Evolutionary conservation across 2,797 vertebrate genomes (phyloP), one percentile per base, ranked within the genome.

Genomic region (Chelon auratus): DNA sequence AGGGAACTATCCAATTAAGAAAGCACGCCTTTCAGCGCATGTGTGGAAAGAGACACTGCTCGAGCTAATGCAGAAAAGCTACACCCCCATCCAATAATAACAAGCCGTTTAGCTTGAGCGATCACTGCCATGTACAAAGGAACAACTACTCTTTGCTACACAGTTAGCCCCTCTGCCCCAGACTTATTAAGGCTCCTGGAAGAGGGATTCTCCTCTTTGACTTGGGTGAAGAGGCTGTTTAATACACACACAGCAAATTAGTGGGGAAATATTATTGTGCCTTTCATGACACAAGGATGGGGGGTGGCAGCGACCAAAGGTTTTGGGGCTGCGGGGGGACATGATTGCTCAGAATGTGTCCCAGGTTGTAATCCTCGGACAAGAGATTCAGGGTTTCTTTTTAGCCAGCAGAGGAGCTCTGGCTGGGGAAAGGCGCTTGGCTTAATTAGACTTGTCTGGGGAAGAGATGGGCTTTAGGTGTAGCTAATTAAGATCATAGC

Each of bases 401-500:
- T 90, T 88, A 91, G 89, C 88, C 90, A 90, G 84, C 82, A 85
- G 77, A 90, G 86, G 88, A 83, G 87, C 89, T 89, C 87, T 87
- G 90, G 91, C 92, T 89, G 87, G 87, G 89, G 85, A 93, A 84
- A 92, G 87, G 88, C 86, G 67, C 90, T 90, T 86, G 89, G 92
- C 91, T 94, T 95, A 95, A 95, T 95, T 94, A 95, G 93, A 94
- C 87, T 86, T 93, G 92, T 92, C 90, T 91, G 87, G 87, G 88
- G 86, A 89, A 92, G 90, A 91, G 91, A 93, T 80, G 74, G 88
- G 93, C 92, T 94, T 93, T 92, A 94, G 93, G 94, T 95, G 89
- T 91, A 92, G 92, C 92, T 94, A 95, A 95, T 95, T 94, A 95
- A 93, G 94, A 93, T 95, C 93, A 94, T 95, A 94, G 93, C 91